Conservation (phyloP, 2,797 vertebrate species). For the Gadopsis marmoratus region DNA sequence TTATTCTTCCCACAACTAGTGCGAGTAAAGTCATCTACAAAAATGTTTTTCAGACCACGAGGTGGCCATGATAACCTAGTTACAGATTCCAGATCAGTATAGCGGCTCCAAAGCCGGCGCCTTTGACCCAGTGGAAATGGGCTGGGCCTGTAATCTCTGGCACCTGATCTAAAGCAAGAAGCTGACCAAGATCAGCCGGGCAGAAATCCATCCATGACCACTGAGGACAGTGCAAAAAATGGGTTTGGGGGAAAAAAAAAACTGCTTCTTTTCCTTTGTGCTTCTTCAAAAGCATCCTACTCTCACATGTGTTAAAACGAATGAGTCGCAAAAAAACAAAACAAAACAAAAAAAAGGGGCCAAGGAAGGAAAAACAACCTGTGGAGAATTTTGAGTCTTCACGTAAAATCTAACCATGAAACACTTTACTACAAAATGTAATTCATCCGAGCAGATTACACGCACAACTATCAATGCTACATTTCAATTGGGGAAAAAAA, state of each 20-base stretch:
- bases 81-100: constrained; percentile 68
- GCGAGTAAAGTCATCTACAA: constrained; percentile 32
- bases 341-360: not conserved
- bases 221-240: constrained; percentile 57
- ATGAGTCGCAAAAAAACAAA: constrained; percentile 12
- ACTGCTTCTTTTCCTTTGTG: constrained; percentile 43
- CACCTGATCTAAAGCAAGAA: constrained; percentile 65
- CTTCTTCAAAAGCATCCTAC: constrained; percentile 49
- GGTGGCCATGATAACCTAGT: constrained; percentile 33
- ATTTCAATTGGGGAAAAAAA: constrained; percentile 60
- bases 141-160: constrained; percentile 57
- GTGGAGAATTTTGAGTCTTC: constrained; percentile 54
- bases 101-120: constrained; percentile 30
- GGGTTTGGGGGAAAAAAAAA: constrained; percentile 30
- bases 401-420: constrained; percentile 72
- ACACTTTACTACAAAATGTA: constrained; percentile 49
- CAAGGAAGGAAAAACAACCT: constrained; percentile 37
- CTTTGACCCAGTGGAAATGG: constrained; percentile 48
- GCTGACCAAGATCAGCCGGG: constrained; percentile 49
- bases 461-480: constrained; percentile 71
- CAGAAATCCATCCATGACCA: constrained; percentile 50
- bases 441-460: constrained; percentile 60
- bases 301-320: constrained; percentile 20
- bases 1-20: constrained; percentile 20
- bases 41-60: constrained; percentile 22